phyloP scores from a whole-genome alignment of 2,888 invertebrate genomes.

The Glyphotaelius pellucidus region DNA sequence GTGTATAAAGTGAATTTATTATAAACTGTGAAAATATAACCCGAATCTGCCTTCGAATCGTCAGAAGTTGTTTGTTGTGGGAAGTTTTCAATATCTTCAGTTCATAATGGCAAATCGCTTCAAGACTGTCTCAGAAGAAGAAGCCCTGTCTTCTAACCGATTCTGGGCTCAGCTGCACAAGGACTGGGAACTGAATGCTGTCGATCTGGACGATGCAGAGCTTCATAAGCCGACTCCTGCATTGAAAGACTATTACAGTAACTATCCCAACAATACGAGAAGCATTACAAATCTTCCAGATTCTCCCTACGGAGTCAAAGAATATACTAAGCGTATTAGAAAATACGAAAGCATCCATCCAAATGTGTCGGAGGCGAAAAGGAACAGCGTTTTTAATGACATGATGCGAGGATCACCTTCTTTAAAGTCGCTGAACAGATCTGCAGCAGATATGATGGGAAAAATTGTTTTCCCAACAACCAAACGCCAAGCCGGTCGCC shows the following conservation, averaged over 20 bases:
- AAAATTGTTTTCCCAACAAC: background rate
- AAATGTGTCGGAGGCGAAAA: background rate
- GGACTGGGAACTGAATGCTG: conserved; percentile 71
- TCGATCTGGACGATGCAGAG: conserved; percentile 59
- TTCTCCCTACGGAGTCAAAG: conserved; percentile 57
- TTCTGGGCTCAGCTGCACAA: conserved; percentile 73
- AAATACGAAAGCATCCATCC: background rate
- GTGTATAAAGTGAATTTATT: no score
- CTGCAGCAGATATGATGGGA: background rate
- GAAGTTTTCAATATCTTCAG: background rate
- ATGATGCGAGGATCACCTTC: background rate
- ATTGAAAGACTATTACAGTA: conserved; percentile 19
- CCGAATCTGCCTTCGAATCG: background rate
- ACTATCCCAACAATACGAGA: conserved; percentile 17
- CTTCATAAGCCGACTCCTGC: background rate
- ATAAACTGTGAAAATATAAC: background rate
- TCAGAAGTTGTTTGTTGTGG: background rate
- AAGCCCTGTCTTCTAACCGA: background rate
- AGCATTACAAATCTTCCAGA: conserved; percentile 47
- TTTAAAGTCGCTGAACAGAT: background rate
- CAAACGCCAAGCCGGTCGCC: background rate
- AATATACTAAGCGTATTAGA: conserved; percentile 34
- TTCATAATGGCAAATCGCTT: background rate
- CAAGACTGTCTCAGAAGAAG: background rate
- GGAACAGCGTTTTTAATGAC: background rate